phyloP scores from a whole-genome alignment of 1,140 invertebrate genomes.

The Pseudomyrmex dendroicus region DNA sequence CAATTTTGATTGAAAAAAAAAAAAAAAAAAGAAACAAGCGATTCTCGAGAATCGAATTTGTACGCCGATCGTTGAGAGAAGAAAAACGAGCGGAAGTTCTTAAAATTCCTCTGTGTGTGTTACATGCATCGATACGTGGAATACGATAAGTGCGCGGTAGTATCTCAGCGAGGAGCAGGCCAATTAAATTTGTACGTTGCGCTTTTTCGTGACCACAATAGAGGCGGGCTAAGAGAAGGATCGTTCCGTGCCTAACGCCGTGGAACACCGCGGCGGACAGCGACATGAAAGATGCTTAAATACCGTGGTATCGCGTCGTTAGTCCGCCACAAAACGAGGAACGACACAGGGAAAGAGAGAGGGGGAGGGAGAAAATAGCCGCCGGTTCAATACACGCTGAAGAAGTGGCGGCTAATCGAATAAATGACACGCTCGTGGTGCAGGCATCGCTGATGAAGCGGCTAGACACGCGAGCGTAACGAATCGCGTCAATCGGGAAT shows the following conservation, averaged over 20 bases:
- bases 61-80: too few relatives aligned
- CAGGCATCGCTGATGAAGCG: slow-evolving; percentile 44
- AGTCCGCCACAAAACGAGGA: slow-evolving; percentile 16
- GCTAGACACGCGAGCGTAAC: slow-evolving; percentile 47
- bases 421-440: slow-evolving; percentile 67
- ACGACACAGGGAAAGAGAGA: neutral
- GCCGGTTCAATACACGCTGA: neutral
- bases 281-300: slow-evolving; percentile 58
- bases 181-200: slow-evolving; percentile 71
- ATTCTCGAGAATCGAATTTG: neutral
- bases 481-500: slow-evolving; percentile 59
- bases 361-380: neutral
- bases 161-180: slow-evolving; percentile 46
- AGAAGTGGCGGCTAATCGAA: slow-evolving; percentile 67
- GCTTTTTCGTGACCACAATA: slow-evolving; percentile 64
- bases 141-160: slow-evolving; percentile 35
- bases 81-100: neutral
- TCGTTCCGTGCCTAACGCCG: slow-evolving; percentile 65
- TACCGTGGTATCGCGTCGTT: slow-evolving; percentile 29
- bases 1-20: neutral
- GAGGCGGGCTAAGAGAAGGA: slow-evolving; percentile 42
- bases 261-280: slow-evolving; percentile 60
- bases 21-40: neutral
- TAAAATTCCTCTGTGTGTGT: neutral
- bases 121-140: slow-evolving; percentile 7